These are phyloP conservation scores for Adrianichthys oophorus DNA, from an alignment of 2,797 vertebrate genomes.

Conservation along the genomic window DNA sequence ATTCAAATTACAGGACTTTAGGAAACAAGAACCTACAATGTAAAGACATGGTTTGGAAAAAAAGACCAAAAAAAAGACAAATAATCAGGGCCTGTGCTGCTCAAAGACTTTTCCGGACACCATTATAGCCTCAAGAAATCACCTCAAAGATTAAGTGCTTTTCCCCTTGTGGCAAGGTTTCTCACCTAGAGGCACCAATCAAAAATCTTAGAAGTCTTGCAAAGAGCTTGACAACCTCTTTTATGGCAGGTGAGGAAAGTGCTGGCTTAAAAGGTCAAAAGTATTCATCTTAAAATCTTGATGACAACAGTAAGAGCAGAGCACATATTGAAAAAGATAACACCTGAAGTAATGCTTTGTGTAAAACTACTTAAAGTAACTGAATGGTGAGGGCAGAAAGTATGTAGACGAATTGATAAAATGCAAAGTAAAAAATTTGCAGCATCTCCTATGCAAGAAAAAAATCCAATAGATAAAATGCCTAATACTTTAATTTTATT, in stretches of 20 bases:
- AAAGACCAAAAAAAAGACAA: slow-evolving; percentile 14
- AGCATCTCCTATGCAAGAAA: no score
- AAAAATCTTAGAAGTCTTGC: slow-evolving; percentile 61
- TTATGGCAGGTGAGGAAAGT: slow-evolving; percentile 50
- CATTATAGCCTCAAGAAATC: slow-evolving; percentile 60
- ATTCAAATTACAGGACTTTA: not conserved
- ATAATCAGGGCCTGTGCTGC: slow-evolving; percentile 32
- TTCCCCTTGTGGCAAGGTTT: slow-evolving; percentile 59
- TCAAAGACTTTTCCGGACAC: slow-evolving; percentile 36
- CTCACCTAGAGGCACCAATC: slow-evolving; percentile 52
- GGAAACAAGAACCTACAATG: slow-evolving; percentile 9
- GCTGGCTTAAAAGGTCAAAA: slow-evolving; percentile 62
- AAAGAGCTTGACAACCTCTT: slow-evolving; percentile 65
- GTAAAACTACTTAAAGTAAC: no score
- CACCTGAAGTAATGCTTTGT: slow-evolving; percentile 29
- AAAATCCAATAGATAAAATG: no score
- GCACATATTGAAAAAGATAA: slow-evolving; percentile 41
- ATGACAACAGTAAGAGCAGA: slow-evolving; percentile 41
- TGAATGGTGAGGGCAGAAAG: no score
- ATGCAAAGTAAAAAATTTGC: no score
- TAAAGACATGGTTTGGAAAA: not conserved
- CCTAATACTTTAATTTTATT: no score
- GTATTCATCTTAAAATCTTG: slow-evolving; percentile 54
- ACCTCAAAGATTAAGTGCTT: slow-evolving; percentile 77
- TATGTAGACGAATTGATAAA: no score